Base-by-base conservation (phyloP, 2,888 invertebrate genomes). In the Patella caerulea region DNA sequence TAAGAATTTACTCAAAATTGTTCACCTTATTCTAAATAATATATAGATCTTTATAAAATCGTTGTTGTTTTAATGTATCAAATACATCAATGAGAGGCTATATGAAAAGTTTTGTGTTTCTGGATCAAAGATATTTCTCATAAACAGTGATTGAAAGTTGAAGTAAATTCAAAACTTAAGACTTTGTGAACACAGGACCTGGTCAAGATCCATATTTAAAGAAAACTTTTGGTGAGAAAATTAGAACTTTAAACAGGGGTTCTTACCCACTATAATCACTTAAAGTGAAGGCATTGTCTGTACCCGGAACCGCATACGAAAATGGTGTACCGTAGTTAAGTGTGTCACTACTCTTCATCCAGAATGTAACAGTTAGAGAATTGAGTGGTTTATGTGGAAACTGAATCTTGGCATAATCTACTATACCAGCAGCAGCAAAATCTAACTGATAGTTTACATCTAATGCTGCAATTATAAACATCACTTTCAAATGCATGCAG, bases 241-340 rank as follows among this genome's bases (percentile, higher is more conserved):
- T 55, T 5, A 24, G 4, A 52, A 76, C 73, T 24, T 17, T 19
- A 56, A 34, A 15, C 45, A 45, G 45, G 45, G 34, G 3, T 15
- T 83, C 90, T 89, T 91, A 94, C 94, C 95, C 95, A 85, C 94
- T 94, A 89, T 95, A 95, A 88, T 95, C 95, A 0, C 94, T 95
- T 65, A 95, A 86, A 1, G 95, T 94, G 81, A 95, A 93, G 1
- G 94, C 93, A 87, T 95, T 95, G 84, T 94, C 94, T 70, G 91
- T 87, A 0, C 76, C 80, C 3, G 77, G 73, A 0, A 94, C 94
- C 12, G 95, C 95, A 85, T 95, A 95, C 0, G 95, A 95, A 55
- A 95, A 90, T 9, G 94, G 92, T 0, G 95, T 95, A 15, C 95
- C 95, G 85, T 95, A 95, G 89, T 95, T 95, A 71, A 93, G 92